These are phyloP conservation scores for Acanthornis magna DNA, from an alignment of 2,797 vertebrate genomes.

Conservation along the genomic window DNA sequence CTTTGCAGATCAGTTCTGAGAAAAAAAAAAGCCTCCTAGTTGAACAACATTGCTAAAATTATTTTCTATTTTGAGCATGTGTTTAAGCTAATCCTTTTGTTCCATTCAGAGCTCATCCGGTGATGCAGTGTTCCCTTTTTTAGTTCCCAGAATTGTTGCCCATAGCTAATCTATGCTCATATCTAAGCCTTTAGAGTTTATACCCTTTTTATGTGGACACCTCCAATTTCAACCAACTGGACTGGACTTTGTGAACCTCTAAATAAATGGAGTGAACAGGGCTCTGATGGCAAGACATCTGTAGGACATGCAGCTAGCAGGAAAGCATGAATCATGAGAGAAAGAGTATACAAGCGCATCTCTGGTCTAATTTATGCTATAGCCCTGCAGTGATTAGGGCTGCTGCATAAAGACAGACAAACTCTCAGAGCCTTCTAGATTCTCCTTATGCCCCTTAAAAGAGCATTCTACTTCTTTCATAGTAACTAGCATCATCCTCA, in stretches of 20 bases:
- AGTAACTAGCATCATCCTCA: not conserved
- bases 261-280: not conserved
- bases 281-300: not conserved
- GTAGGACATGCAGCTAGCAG: not conserved
- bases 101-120: conserved; percentile 56
- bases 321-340: not conserved
- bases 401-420: not conserved
- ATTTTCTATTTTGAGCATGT: conserved; percentile 63
- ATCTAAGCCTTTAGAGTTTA: conserved; percentile 1
- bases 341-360: not conserved
- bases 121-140: conserved; percentile 59
- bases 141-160: conserved; percentile 57
- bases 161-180: not conserved
- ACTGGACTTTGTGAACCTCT: not conserved
- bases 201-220: not conserved
- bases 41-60: conserved; percentile 58
- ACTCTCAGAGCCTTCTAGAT: not conserved
- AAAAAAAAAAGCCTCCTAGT: not conserved
- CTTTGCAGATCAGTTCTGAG: conserved; percentile 24
- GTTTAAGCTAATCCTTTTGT: conserved; percentile 65
- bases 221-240: not conserved
- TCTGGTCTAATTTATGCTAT: not conserved
- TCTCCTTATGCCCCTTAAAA: not conserved
- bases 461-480: not conserved
- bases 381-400: not conserved